Conservation (phyloP, 2,797 vertebrate species). For the Pantherophis alleghaniensis region DNA sequence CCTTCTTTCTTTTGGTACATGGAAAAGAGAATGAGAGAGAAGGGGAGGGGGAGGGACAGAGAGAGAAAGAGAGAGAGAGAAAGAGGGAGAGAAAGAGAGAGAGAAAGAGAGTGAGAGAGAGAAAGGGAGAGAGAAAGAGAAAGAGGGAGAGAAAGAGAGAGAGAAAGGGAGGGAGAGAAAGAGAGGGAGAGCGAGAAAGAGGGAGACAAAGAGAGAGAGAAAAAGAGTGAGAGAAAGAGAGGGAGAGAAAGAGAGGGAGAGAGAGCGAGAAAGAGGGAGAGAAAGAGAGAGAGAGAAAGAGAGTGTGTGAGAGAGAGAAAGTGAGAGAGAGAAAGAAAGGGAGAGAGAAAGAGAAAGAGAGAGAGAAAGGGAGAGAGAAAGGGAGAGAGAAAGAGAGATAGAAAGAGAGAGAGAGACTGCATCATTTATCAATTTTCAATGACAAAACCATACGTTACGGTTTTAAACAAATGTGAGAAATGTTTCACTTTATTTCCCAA, state of each 20-base stretch:
- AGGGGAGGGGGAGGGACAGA: no score
- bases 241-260: fast-evolving
- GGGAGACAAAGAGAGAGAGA: background rate
- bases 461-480: background rate
- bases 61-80: no score
- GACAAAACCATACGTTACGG: background rate
- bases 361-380: background rate
- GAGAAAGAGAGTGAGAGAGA: no score
- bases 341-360: background rate
- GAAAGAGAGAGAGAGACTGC: background rate
- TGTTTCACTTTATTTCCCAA: constrained; percentile 1
- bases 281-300: background rate
- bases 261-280: background rate
- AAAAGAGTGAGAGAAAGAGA: no score
- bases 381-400: no score
- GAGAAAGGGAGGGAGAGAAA: background rate
- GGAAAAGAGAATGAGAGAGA: background rate
- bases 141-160: background rate
- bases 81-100: fast-evolving
- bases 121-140: background rate
- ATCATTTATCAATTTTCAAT: background rate
- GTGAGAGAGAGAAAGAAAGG: no score
- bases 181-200: no score
- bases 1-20: no score
- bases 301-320: no score